Evolutionary conservation across 2,797 vertebrate genomes (phyloP), one percentile per base, ranked within the genome.

Genomic region (Fratercula arctica): DNA sequence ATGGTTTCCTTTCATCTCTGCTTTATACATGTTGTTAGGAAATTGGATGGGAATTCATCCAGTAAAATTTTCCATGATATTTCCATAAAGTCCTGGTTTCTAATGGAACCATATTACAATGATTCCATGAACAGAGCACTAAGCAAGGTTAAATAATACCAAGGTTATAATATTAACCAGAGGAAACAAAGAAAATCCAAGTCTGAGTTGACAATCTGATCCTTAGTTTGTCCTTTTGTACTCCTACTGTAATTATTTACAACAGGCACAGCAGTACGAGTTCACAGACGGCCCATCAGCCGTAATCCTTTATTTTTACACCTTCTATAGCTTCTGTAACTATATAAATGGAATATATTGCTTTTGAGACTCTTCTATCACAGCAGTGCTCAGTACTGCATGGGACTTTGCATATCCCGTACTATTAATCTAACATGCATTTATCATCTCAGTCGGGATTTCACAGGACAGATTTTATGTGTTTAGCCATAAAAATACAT

Each of bases 171-270:
- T 54, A 70, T 13, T 57, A 80, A 75, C 51, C 18, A 31, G 41
- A 59, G 28, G 54, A 87, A 87, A 91, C 60, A 90, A 90, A 94
- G 76, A 53, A 88, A 90, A 83, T 93, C 66, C 59, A 56, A 45
- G 28, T 67, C 56, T 53, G 35, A 14, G 13, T 16, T 85, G 76
- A 76, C 80, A 31, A 2, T 57, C 31, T 3, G 2, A 79, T 92
- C 90, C 54, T 84, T 59, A 33, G 53, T 56, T 84, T 95, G 76
- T 81, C 74, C 60, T 83, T 90, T 78, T 66, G 24, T 56, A 29
- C 76, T 87, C 50, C 33, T 57, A 3, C 50, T 67, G 87, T 68
- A 77, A 66, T 86, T 53, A 80, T 53, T 64, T 81, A 50, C 37
- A 59, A 59, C 48, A 59, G 28, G 64, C 72, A 31, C 26, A 54